phyloP scores from a whole-genome alignment of 2,113 vertebrate species.

The Hydrolagus affinis region DNA sequence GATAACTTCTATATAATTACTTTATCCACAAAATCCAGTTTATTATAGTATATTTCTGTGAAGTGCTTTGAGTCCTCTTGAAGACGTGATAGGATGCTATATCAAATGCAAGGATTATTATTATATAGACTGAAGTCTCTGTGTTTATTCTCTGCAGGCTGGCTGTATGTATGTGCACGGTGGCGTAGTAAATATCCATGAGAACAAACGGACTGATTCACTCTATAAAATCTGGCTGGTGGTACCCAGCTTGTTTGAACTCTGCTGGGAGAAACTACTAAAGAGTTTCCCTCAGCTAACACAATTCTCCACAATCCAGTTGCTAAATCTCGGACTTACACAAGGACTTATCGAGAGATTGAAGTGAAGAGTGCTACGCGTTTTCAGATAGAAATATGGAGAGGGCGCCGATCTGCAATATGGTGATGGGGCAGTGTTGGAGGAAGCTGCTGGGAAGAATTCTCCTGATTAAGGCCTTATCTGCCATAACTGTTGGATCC shows the following conservation, averaged over 20 bases:
- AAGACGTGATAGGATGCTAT: too few relatives aligned
- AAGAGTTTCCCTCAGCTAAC: slow-evolving; percentile 75
- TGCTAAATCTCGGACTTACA: slow-evolving; percentile 88
- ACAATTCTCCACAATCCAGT: slow-evolving; percentile 68
- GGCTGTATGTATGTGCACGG: slow-evolving; percentile 98
- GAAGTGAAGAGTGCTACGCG: slow-evolving; percentile 59
- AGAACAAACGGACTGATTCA: slow-evolving; percentile 93
- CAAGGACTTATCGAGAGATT: slow-evolving; percentile 88
- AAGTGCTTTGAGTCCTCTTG: too few relatives aligned
- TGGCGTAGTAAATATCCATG: slow-evolving; percentile 91
- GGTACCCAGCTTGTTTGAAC: slow-evolving; percentile 89
- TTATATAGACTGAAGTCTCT: too few relatives aligned
- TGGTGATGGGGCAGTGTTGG: slow-evolving; percentile 19
- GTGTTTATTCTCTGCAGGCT: slow-evolving; percentile 54
- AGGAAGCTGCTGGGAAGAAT: slow-evolving; percentile 29
- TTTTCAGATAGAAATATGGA: not conserved
- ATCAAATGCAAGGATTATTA: too few relatives aligned
- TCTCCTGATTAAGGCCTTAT: slow-evolving; percentile 26
- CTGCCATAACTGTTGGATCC: slow-evolving; percentile 22
- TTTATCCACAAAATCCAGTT: too few relatives aligned
- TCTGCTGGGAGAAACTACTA: slow-evolving; percentile 89
- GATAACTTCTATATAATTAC: too few relatives aligned
- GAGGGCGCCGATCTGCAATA: slow-evolving; percentile 7
- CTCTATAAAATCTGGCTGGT: slow-evolving; percentile 95
- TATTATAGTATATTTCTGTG: too few relatives aligned